Evolutionary conservation across 2,888 invertebrate genomes (phyloP), one percentile per base, ranked within the genome.

Genomic region (Trissoscelio sp.): DNA sequence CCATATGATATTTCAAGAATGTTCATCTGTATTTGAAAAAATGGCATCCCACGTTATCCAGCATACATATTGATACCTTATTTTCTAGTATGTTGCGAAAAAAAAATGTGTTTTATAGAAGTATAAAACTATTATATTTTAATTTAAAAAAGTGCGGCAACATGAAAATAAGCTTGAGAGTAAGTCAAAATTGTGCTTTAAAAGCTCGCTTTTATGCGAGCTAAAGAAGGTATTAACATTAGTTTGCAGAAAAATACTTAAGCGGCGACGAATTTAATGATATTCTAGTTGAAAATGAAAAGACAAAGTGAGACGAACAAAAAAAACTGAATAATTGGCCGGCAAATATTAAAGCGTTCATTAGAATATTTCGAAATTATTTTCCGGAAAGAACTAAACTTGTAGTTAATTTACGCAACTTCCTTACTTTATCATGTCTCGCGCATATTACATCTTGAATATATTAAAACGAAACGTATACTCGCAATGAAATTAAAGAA

Each of bases 391-490:
- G 53, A 69, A 70, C 64, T 66, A 48, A 64, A 78, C 70, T 78
- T 53, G 58, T 22, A 44, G 58, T 79, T 79, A 70, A 78, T 78
- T 72, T 72, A 66, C 57, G 51, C 70, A 72, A 79, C 78, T 79
- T 79, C 58, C 78, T 79, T 79, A 79, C 78, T 79, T 78, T 66
- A 58, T 58, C 51, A 66, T 72, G 48, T 66, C 66, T 60, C 79
- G 66, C 53, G 66, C 60, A 70, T 78, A 70, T 67, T 73, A 73
- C 73, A 73, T 67, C 67, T 58, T 73, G 79, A 58, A 79, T 79
- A 73, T 34, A 79, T 79, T 79, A 79, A 79, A 79, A 79, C 39
- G 42, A 31, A 67, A 67, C 39, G 66, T 60, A 72, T 73, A 46
- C 44, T 34, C 22, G 51, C 34, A 57, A 72, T 79, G 72, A 55